Evolutionary conservation across 2,113 vertebrate genomes (phyloP), one percentile per base, ranked within the genome.

Genomic region (Pionites leucogaster): DNA sequence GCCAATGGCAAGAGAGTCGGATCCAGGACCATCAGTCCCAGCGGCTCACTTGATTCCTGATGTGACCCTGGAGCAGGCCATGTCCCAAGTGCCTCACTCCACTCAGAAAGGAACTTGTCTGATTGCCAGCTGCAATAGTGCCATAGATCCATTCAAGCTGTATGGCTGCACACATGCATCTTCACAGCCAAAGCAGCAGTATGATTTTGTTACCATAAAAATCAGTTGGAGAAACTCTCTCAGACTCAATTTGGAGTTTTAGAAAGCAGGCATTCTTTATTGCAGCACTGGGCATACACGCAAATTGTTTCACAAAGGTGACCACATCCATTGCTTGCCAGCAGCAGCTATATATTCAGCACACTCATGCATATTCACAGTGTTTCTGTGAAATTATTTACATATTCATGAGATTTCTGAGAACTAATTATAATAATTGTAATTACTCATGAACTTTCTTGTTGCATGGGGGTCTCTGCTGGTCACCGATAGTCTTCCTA

Each of bases 91-190:
- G 62, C 62, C 49, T 90, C 31, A 16, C 23, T 27, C 31, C 16
- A 14, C 11, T 55, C 18, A 69, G 71, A 49, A 80, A n/a, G n/a
- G 64, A 82, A 17, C 7, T 65, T 77, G 24, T 60, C 57, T 23
- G 42, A 42, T 10, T 69, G 28, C 16, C 55, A 53, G 9, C 52
- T 75, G 62, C 65, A 65, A 76, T 31, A 74, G 59, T 42, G 35
- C 20, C 42, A 2, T 13, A 28, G 55, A 37, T n/a, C 37, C 0
- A 0, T 37, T 74, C 49, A 42, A n/a, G 33, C 29, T 41, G 9
- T 53, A 13, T 31, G 42, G 6, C 64, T 49, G 25, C 25, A 6
- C 53, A 46, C 27, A 0, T 0, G 27, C 41, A 12, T 28, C 71
- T 65, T 83, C 68, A 42, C 37, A 83, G 63, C 33, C 44, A 70